Conservation (phyloP, 2,888 invertebrate species). For the Alloplasta piceator region DNA sequence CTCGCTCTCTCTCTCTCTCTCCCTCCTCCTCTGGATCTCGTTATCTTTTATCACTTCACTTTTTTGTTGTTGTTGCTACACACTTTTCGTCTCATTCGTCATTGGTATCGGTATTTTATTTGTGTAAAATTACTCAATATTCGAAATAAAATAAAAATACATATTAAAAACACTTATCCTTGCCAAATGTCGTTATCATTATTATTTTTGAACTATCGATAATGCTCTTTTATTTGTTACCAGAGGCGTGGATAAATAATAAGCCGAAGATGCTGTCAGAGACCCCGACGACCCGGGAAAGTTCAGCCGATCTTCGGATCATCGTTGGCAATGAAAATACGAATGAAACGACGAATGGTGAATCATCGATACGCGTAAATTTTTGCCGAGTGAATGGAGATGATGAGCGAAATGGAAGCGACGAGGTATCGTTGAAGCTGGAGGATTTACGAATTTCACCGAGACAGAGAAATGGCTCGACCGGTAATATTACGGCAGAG, state of each 20-base stretch:
- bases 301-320: slow-evolving; percentile 7
- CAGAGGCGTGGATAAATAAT: neutral
- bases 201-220: neutral
- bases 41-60: no score
- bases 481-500: slow-evolving; percentile 49
- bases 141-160: neutral
- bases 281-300: slow-evolving; percentile 37
- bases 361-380: slow-evolving; percentile 2
- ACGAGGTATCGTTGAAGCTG: slow-evolving; percentile 4
- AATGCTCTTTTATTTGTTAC: neutral
- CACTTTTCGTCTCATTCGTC: no score
- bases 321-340: slow-evolving; percentile 15
- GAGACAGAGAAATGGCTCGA: slow-evolving; percentile 39
- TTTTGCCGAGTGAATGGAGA: neutral
- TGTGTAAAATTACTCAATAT: no score
- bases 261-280: slow-evolving; percentile 47
- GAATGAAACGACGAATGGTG: slow-evolving; percentile 12
- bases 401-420: neutral
- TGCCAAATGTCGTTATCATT: neutral
- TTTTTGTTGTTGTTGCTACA: no score
- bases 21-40: no score
- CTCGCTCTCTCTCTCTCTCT: no score
- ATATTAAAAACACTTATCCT: neutral
- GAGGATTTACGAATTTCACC: slow-evolving; percentile 19
- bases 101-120: no score